Base-by-base conservation (phyloP, 1,140 invertebrate genomes). In the Drosophila funebris region DNA sequence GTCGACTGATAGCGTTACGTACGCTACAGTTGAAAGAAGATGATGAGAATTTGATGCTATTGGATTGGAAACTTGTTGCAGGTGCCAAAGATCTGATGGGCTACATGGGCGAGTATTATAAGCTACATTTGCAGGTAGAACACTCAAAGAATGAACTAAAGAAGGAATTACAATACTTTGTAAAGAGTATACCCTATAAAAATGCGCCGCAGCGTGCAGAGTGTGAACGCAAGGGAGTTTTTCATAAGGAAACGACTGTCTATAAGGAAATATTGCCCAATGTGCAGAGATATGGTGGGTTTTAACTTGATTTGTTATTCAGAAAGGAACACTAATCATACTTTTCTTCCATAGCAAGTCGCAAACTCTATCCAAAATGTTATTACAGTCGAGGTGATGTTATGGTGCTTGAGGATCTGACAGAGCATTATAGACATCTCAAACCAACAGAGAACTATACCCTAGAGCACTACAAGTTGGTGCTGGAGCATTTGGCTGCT, bases 401-500 rank as follows among this genome's bases (percentile, higher is more conserved):
- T 3, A 53, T 93, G 11, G 87, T 93, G 0, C 57, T 93, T 1
- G 92, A 93, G 46, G 92, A 93, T 27, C 69, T 93, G 0, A 43
- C 58, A 0, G 3, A 20, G 0, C 36, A 62, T 0, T 90, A 87
- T 14, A 91, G 92, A 11, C 78, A 91, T 4, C 68, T 90, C 4
- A 60, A 71, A 0, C 7, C 54, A 0, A 73, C 78, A 0, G 79
- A 92, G 0, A 76, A 73, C 4, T 87, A 91, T 53, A 76, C 48
- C 0, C 11, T 64, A 3, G 66, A 87, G 4, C 82, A 92, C 20
- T 76, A 90, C 18, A 80, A 90, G n/a, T 20, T 91, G 9, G 90
- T 90, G n/a, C 62, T 93, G 27, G 70, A 68, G 4, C 68, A 88
- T 8, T 41, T 93, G 24, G 92, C 92, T 0, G 80, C 81, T 2